Evolutionary conservation across 2,797 vertebrate species (phyloP), one percentile per base, ranked within the genome.

Genomic region (Crocodylus rhombifer): DNA sequence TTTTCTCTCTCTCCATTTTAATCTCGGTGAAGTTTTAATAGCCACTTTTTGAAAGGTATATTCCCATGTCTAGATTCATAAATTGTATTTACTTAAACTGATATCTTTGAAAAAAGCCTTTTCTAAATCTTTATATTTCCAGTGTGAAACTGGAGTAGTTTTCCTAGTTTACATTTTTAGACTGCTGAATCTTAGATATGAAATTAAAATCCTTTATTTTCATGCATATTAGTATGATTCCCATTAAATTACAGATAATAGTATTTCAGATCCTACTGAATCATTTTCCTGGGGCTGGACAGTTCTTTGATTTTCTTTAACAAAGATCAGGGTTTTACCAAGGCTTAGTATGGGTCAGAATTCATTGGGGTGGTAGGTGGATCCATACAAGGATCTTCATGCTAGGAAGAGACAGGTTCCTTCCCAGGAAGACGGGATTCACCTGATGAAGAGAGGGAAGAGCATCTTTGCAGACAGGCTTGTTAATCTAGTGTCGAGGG

Each of bases 261-360:
- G 71, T 95, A 78, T 88, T 91, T 93, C 93, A 95, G 89, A 91
- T 91, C 80, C 73, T 63, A 5, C 88, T 88, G 74, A 80, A 80
- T 95, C 96, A 86, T 83, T 95, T 96, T 96, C 91, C 83, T 91
- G 71, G 89, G 51, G 90, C 71, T 90, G 87, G 61, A 78, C 90
- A 69, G 65, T 76, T 91, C 73, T 63, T 89, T 74, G 87, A 80
- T 97, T 95, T 95, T 51, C 42, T 78, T 87, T 97, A 93, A 95
- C 92, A 90, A 83, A 96, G 92, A 77, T 82, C 78, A 14, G 33
- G 62, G 28, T 96, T 96, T 94, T 74, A 92, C 4, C 18, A 86
- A 60, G 69, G 21, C 61, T 92, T 82, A 67, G 83, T 42, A 4
- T 89, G 86, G 78, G 75, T 88, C 84, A 2, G 16, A 89, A 84